A percentile compares a stretch with the other conserved stretches of the same genome.
These are phyloP conservation scores for Parotia lawesii DNA, from an alignment of 2,113 vertebrate genomes.

Conservation along the genomic window DNA sequence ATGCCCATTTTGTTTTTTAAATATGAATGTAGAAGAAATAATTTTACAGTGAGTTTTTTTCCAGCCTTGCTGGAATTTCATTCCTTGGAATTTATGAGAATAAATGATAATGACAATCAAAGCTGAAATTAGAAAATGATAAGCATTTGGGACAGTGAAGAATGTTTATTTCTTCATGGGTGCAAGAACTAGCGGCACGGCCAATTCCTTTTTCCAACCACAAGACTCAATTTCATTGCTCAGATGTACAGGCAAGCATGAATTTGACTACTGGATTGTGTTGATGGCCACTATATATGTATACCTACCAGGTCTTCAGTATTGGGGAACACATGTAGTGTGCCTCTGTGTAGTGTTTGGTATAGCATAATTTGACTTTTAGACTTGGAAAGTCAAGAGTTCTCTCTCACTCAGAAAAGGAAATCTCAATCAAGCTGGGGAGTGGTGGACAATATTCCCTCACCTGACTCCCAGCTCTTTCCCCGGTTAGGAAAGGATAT, in stretches of 20 bases:
- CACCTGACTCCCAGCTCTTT: not conserved
- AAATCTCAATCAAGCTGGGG: not conserved
- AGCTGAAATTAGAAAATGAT: not conserved
- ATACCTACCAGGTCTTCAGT: not conserved
- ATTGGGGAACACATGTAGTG: not conserved
- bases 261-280: not conserved
- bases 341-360: not conserved
- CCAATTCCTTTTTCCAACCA: not conserved
- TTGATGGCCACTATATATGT: not conserved
- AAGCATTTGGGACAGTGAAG: not conserved
- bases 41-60: not conserved
- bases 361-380: not conserved
- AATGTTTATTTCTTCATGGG: not conserved
- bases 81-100: not conserved
- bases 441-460: rapidly evolving
- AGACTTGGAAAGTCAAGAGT: not conserved
- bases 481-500: not conserved
- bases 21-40: not conserved
- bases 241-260: not conserved
- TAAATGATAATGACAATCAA: not conserved
- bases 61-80: not conserved
- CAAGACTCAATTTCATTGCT: not conserved
- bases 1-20: not conserved
- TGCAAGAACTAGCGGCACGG: not conserved
- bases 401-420: not conserved